Evolutionary conservation across 2,797 vertebrate species (phyloP).

Genomic region (Lemur catta): DNA sequence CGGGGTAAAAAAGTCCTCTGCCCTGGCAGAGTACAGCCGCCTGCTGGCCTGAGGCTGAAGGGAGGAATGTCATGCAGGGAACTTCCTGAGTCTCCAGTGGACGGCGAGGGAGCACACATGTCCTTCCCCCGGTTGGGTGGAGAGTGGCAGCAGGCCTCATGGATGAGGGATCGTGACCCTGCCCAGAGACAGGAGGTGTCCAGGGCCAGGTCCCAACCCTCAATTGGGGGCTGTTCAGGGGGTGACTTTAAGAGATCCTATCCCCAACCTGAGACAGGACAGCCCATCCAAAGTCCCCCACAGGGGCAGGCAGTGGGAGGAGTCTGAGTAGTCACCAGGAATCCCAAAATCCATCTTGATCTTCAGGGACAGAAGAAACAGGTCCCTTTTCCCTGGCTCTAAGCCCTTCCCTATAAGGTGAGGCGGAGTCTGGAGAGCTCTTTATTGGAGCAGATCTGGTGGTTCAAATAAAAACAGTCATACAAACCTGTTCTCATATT

Average conservation of each 20-base stretch:
- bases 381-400: not conserved
- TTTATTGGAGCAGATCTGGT: not conserved
- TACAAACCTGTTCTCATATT: not conserved
- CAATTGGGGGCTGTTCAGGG: not conserved
- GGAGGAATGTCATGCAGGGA: not conserved
- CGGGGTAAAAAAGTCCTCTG: constrained; percentile 93
- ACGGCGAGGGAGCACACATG: not conserved
- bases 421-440: not conserved
- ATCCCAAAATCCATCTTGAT: not conserved
- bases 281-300: not conserved
- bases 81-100: not conserved
- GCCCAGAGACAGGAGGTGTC: not conserved
- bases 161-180: not conserved
- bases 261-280: not conserved
- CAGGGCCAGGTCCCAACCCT: not conserved
- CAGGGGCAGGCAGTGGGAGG: not conserved
- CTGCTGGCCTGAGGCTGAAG: constrained; percentile 85
- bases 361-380: not conserved
- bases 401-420: not conserved
- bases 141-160: not conserved
- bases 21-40: constrained; percentile 93
- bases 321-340: not conserved
- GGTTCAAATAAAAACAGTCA: constrained; percentile 55
- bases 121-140: not conserved
- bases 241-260: not conserved